Base-by-base conservation (phyloP, 2,888 invertebrate species). In the Colletes collaris region DNA sequence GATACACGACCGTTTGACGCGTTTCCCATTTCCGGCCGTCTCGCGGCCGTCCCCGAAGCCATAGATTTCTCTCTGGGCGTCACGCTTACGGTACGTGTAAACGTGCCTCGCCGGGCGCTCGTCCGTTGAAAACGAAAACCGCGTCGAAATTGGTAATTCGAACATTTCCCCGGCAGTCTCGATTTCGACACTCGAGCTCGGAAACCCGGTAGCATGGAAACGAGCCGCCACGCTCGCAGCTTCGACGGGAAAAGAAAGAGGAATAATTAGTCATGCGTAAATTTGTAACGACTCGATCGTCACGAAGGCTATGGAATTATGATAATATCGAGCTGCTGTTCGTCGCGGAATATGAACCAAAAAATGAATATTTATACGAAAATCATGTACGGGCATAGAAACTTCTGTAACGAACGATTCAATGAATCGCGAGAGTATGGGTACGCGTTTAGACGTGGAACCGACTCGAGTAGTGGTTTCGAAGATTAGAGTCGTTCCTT, bases 11-110 rank as follows among this genome's bases (percentile, higher is more conserved):
- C n/a, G 53, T 8, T 27, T 63, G 64, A 71, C 60, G 79, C 58
- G 67, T 75, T 81, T 81, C 78, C 79, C 74, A 70, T 79, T 74
- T 81, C 81, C 79, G 74, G 37, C 55, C 10, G 65, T 60, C 55
- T 65, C 49, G 7, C 58, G 16, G 19, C 19, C 16, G 40, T 13
- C 16, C 52, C 11, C 65, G 80, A 82, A 76, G 76, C 76, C 70
- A 64, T 81, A 72, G 53, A 67, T 70, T 58, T 55, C 59, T 49
- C 66, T 46, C 63, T 19, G 46, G 50, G 50, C 50, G 50, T 50
- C 44, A 46, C 44, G 44, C 44, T 46, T 46, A 46, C 44, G 10
- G 1, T 46, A 46, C 44, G 44, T 46, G 44, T 46, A 46, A 46
- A 46, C 44, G 8, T 10, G 44, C 44, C 44, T 8, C 44, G 44